Conservation (phyloP, 1,140 invertebrate genomes). For the Bombus superbus region DNA sequence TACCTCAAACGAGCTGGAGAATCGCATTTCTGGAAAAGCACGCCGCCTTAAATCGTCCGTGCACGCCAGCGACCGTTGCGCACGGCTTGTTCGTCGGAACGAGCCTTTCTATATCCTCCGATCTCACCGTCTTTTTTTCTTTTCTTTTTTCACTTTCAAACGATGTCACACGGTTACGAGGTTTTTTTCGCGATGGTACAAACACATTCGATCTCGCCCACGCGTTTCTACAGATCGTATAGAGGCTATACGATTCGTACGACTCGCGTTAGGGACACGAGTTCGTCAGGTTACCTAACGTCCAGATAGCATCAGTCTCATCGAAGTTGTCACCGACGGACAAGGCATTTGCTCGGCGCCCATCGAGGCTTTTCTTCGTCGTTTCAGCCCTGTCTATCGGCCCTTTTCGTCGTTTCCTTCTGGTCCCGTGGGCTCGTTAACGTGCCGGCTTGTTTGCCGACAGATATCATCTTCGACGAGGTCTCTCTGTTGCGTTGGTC, state of each 20-base stretch:
- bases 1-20: slow-evolving; percentile 55
- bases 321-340: slow-evolving; percentile 61
- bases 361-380: slow-evolving; percentile 45
- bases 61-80: background rate
- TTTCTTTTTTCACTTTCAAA: background rate
- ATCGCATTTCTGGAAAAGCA: slow-evolving; percentile 19
- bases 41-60: background rate
- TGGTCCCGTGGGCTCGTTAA: slow-evolving; percentile 66
- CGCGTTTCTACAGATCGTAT: slow-evolving; percentile 5
- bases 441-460: slow-evolving; percentile 71
- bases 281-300: slow-evolving; percentile 45
- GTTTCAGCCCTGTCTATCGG: slow-evolving; percentile 40
- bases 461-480: slow-evolving; percentile 69
- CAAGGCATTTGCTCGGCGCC: slow-evolving; percentile 28
- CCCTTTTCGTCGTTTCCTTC: slow-evolving; percentile 47
- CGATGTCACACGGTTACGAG: background rate
- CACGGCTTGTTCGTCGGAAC: background rate
- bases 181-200: background rate
- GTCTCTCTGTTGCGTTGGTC: slow-evolving; percentile 28
- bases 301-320: slow-evolving; percentile 52
- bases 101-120: background rate
- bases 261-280: background rate
- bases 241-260: too few relatives aligned
- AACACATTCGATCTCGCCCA: background rate
- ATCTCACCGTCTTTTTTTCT: background rate